Conservation (phyloP, 2,888 invertebrate genomes). For the Dysmachus trigonus region DNA sequence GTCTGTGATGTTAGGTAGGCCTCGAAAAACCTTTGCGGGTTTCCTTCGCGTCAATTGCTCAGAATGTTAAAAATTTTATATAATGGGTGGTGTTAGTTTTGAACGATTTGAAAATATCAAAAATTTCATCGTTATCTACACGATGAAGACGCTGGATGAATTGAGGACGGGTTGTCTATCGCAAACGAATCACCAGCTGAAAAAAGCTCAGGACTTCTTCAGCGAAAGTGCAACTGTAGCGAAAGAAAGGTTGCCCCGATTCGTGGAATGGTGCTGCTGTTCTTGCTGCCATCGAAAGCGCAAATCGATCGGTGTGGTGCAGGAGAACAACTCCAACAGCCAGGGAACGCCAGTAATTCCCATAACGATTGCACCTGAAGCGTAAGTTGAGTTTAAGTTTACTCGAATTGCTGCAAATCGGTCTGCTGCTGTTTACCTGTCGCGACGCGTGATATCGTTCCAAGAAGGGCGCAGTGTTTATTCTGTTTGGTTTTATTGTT, state of each 20-base stretch:
- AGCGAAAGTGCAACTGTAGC: constrained; percentile 39
- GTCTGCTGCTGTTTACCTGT: constrained; percentile 2
- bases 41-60: background rate
- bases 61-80: too few species aligned
- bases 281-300: constrained; percentile 55
- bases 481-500: background rate
- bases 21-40: constrained; percentile 41
- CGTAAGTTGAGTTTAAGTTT: constrained; percentile 54
- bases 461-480: background rate
- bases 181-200: constrained; percentile 23
- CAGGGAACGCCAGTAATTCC: constrained; percentile 54
- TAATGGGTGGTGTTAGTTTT: background rate
- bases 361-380: constrained; percentile 51
- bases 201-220: constrained; percentile 44
- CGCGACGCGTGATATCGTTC: background rate
- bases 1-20: constrained; percentile 53
- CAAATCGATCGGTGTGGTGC: constrained; percentile 59
- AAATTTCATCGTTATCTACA: background rate
- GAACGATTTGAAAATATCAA: background rate
- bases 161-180: background rate
- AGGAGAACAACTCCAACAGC: constrained; percentile 47
- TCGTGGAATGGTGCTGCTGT: constrained; percentile 55
- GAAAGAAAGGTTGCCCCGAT: constrained; percentile 53
- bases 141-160: background rate
- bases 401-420: background rate